Evolutionary conservation across 1,140 invertebrate species (phyloP).

Genomic region (Meteorus sp.): DNA sequence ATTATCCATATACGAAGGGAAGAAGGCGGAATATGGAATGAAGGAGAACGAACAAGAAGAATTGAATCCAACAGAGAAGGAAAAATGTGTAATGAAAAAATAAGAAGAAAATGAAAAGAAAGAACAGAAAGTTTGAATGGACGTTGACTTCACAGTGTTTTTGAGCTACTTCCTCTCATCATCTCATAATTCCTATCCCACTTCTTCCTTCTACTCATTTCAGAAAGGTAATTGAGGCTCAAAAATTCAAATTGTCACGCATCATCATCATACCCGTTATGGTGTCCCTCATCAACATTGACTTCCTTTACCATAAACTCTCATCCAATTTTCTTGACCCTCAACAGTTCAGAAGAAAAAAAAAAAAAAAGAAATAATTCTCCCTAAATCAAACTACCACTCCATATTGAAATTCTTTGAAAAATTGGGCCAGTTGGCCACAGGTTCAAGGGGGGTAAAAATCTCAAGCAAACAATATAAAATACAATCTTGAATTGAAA

Average conservation of each 20-base stretch:
- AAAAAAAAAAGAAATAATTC: neutral
- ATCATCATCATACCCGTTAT: conserved; percentile 34
- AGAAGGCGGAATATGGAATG: neutral
- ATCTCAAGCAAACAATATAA: neutral
- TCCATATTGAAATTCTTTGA: no score
- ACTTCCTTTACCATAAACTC: neutral
- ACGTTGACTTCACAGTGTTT: conserved; percentile 11
- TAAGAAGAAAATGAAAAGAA: neutral
- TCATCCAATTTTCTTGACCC: neutral
- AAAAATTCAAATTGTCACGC: conserved; percentile 50
- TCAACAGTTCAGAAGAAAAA: neutral
- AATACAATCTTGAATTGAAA: neutral
- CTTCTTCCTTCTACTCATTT: no score
- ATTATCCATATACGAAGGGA: neutral
- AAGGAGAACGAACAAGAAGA: neutral
- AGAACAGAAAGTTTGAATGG: conserved; percentile 6
- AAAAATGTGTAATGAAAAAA: no score
- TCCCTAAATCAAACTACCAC: no score
- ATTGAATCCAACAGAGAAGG: neutral
- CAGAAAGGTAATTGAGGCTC: conserved; percentile 42
- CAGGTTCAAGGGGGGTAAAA: neutral
- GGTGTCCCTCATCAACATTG: conserved; percentile 2
- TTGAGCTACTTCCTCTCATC: conserved; percentile 17
- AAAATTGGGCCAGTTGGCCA: no score
- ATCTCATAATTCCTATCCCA: conserved; percentile 39